These are phyloP conservation scores for Crossocerus cetratus DNA, from an alignment of 2,888 invertebrate genomes.

Conservation along the genomic window DNA sequence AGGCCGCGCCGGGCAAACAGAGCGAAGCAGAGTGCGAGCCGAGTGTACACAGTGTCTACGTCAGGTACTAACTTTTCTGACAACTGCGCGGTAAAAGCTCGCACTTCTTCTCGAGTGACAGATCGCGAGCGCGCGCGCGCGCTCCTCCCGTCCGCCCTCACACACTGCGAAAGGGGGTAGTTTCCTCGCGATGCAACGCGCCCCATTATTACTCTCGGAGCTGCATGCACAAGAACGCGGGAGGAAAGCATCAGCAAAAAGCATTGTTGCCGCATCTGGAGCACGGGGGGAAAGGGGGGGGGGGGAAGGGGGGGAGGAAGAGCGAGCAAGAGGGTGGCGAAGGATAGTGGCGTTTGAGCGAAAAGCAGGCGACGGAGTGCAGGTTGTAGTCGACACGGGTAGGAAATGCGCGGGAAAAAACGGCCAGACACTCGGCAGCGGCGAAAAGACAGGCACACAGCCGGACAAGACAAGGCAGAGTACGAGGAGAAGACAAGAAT, in stretches of 20 bases:
- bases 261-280: neutral
- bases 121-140: too few species aligned
- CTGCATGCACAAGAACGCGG: neutral
- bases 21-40: too few species aligned
- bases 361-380: slow-evolving; percentile 11
- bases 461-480: slow-evolving; percentile 50
- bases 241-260: neutral
- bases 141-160: too few species aligned
- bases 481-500: slow-evolving; percentile 69
- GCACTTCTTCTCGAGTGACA: too few species aligned
- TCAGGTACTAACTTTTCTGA: too few species aligned
- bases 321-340: neutral
- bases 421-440: slow-evolving; percentile 54
- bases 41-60: too few species aligned
- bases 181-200: too few species aligned
- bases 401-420: slow-evolving; percentile 64
- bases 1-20: too few species aligned
- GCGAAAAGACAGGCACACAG: slow-evolving; percentile 54
- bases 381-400: slow-evolving; percentile 45
- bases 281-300: neutral
- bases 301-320: slow-evolving; percentile 12
- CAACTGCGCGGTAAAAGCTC: too few species aligned
- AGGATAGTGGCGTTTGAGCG: neutral
- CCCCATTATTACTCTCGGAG: too few species aligned
- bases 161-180: too few species aligned